These are phyloP conservation scores for Nemapogon koenigi DNA, from an alignment of 2,888 invertebrate species.

Conservation along the genomic window DNA sequence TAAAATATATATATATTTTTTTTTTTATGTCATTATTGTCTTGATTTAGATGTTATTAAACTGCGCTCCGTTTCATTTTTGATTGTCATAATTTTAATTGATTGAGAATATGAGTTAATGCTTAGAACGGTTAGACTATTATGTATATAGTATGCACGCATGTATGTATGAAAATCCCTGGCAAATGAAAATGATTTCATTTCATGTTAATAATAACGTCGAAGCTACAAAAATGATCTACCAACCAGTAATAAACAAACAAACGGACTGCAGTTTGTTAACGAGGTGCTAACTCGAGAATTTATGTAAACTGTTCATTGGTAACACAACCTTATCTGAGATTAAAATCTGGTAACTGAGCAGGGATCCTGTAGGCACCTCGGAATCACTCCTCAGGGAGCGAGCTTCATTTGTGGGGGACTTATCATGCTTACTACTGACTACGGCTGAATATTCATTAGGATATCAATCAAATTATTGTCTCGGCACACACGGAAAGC, in stretches of 20 bases:
- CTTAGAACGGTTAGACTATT: too few relatives aligned
- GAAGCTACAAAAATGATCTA: background rate
- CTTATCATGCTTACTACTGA: conserved; percentile 28
- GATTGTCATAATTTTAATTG: too few relatives aligned
- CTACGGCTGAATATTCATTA: conserved; percentile 60
- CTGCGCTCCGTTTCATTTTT: too few relatives aligned
- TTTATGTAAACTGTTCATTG: conserved; percentile 60
- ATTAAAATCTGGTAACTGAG: conserved; percentile 51
- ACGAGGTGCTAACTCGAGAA: conserved; percentile 60
- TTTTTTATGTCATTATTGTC: too few relatives aligned
- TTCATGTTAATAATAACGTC: background rate
- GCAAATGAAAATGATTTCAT: background rate
- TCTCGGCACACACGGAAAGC: too few relatives aligned
- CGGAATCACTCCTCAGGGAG: conserved; percentile 57
- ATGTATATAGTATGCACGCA: too few relatives aligned
- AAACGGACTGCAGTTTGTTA: conserved; percentile 54
- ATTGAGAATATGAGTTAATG: too few relatives aligned
- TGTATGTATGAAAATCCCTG: too few relatives aligned
- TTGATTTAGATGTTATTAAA: too few relatives aligned
- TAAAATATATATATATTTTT: too few relatives aligned
- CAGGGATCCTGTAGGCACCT: conserved; percentile 35
- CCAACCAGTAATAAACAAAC: conserved; percentile 30
- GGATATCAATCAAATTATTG: conserved; percentile 57
- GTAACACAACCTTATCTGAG: conserved; percentile 54
- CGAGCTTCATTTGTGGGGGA: conserved; percentile 44